Percentiles rank a stretch among this genome's conserved stretches.
Evolutionary conservation across 1,140 invertebrate species (phyloP).

Genomic region (Zophobas atratus): DNA sequence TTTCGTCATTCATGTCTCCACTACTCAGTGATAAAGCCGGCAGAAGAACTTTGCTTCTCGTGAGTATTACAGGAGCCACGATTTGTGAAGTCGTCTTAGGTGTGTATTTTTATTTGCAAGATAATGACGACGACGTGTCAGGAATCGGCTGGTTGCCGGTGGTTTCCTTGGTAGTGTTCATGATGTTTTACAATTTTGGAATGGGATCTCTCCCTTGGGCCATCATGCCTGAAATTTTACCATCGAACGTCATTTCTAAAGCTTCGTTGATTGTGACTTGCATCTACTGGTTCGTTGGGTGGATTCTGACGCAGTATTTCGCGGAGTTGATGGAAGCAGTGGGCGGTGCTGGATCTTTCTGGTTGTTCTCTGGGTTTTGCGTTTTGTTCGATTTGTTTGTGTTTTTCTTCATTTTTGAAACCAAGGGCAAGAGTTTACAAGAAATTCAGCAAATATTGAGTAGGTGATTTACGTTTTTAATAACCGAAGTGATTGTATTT

Average conservation of each 20-base stretch:
- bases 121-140: background rate
- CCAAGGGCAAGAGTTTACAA: conserved; percentile 47
- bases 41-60: conserved; percentile 12
- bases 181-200: conserved; percentile 41
- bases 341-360: conserved; percentile 74
- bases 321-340: conserved; percentile 72
- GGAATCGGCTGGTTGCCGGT: conserved; percentile 37
- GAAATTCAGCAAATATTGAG: conserved; percentile 49
- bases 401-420: conserved; percentile 42
- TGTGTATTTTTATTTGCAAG: conserved; percentile 26
- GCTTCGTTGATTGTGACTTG: conserved; percentile 81
- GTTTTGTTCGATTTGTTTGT: conserved; percentile 38
- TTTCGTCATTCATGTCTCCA: conserved; percentile 14
- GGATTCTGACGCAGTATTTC: conserved; percentile 84
- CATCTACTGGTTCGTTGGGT: conserved; percentile 83
- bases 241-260: conserved; percentile 79
- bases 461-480: background rate
- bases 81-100: conserved; percentile 9
- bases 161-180: conserved; percentile 23
- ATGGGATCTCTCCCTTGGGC: conserved; percentile 70
- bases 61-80: background rate
- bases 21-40: conserved; percentile 17
- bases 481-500: background rate
- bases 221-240: conserved; percentile 86
- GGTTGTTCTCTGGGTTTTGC: conserved; percentile 36